Evolutionary conservation across 2,888 invertebrate species (phyloP).

Genomic region (Sphaerophoria taeniata): DNA sequence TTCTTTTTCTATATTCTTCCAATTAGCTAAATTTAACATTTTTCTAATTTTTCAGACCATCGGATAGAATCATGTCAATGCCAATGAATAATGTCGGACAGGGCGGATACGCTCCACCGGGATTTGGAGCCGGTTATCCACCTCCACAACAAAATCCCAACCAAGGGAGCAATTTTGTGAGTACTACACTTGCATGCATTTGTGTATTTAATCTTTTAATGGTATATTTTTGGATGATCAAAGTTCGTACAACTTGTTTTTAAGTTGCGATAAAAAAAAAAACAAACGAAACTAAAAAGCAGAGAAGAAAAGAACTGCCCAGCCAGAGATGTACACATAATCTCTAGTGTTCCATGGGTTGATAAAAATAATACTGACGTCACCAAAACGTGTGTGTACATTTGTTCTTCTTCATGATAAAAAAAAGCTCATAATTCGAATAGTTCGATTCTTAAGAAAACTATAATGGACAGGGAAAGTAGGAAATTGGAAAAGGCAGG

Average conservation of each 20-base stretch:
- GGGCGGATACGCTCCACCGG: slow-evolving; percentile 80
- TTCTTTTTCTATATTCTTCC: too few relatives aligned
- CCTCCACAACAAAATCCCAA: slow-evolving; percentile 75
- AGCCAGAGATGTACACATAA: slow-evolving; percentile 10
- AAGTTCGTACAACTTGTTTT: neutral
- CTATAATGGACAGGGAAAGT: too few relatives aligned
- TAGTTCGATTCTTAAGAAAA: neutral
- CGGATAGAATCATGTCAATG: slow-evolving; percentile 68
- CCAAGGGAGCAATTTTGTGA: slow-evolving; percentile 55
- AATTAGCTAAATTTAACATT: too few relatives aligned
- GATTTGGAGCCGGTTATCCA: slow-evolving; percentile 78
- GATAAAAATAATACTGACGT: slow-evolving; percentile 26
- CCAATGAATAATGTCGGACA: slow-evolving; percentile 80
- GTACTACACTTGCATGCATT: slow-evolving; percentile 17
- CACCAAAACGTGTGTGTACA: neutral
- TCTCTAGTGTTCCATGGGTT: neutral
- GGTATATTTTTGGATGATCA: neutral
- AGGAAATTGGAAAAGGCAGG: too few relatives aligned
- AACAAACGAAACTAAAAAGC: neutral
- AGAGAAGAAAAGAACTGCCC: neutral
- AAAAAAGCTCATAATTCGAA: neutral
- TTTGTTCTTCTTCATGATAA: neutral
- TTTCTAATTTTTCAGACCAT: too few relatives aligned
- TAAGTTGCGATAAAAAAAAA: neutral
- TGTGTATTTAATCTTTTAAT: neutral